A percentile compares a stretch with the other conserved stretches of the same genome.
Conservation (phyloP, 2,797 vertebrate genomes). For the Pterois miles region DNA sequence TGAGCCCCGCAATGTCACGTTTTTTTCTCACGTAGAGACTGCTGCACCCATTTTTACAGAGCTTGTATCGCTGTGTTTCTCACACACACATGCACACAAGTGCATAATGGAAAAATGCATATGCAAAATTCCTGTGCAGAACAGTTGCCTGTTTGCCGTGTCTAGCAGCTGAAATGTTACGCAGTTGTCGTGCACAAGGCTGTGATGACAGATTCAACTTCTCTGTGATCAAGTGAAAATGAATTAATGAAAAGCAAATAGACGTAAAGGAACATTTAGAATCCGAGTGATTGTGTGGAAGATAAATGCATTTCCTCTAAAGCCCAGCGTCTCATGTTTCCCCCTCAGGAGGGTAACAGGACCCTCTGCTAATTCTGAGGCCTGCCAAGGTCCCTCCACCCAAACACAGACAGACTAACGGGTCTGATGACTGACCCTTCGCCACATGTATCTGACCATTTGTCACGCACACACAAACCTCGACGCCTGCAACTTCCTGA, state of each 20-base stretch:
- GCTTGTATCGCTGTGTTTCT: slow-evolving; percentile 16
- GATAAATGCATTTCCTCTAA: slow-evolving; percentile 1
- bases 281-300: background rate
- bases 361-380: slow-evolving; percentile 17
- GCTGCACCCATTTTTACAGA: slow-evolving; percentile 30
- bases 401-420: slow-evolving; percentile 29
- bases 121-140: slow-evolving; percentile 47
- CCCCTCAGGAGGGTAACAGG: background rate
- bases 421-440: slow-evolving; percentile 12
- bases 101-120: slow-evolving; percentile 33
- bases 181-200: background rate
- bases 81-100: background rate
- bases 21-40: slow-evolving; percentile 42
- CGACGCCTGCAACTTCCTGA: slow-evolving; percentile 37
- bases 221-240: background rate
- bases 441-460: slow-evolving; percentile 76
- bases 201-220: background rate
- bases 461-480: slow-evolving; percentile 65
- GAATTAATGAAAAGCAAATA: background rate
- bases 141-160: slow-evolving; percentile 47
- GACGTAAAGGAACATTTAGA: background rate
- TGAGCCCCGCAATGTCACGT: slow-evolving; percentile 43
- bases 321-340: slow-evolving; percentile 9
- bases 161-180: slow-evolving; percentile 16
- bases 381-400: slow-evolving; percentile 7